phyloP scores from a whole-genome alignment of 2,113 vertebrate genomes.

The Nyctereutes procyonoides region DNA sequence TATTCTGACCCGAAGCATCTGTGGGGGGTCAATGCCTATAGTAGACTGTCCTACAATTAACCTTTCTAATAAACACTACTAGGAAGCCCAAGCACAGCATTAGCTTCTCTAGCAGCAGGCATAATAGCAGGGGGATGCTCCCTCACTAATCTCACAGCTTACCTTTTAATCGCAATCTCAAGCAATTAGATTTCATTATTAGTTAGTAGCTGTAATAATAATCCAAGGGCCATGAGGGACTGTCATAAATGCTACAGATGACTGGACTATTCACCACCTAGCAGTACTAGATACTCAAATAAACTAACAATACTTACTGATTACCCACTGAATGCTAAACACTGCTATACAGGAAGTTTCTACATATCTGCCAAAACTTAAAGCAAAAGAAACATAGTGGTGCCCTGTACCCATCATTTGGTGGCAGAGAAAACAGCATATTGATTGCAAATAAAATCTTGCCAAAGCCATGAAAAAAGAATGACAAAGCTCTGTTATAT shows the following conservation, averaged over 20 bases:
- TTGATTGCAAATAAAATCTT: constrained; percentile 52
- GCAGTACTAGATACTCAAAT: constrained; percentile 17
- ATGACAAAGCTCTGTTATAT: not conserved
- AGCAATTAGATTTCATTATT: not conserved
- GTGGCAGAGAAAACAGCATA: not conserved
- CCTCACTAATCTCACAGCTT: not conserved
- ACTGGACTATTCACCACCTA: not conserved
- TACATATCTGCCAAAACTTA: not conserved
- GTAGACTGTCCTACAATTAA: constrained; percentile 28
- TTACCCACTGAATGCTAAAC: not conserved
- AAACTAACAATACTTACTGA: not conserved
- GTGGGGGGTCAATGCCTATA: not conserved
- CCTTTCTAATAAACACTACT: not conserved
- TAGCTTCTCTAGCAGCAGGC: not conserved
- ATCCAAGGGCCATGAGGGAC: not conserved
- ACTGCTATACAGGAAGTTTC: not conserved
- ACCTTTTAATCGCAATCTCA: not conserved
- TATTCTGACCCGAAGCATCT: not conserved
- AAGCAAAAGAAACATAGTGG: not conserved
- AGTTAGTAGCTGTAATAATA: not conserved
- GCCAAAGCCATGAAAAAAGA: not conserved
- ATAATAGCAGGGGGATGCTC: not conserved
- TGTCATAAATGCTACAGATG: not conserved
- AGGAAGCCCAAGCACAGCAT: constrained; percentile 3
- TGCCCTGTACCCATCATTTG: not conserved